Base-by-base conservation (phyloP, 2,797 vertebrate genomes). In the Macroramphosus scolopax region DNA sequence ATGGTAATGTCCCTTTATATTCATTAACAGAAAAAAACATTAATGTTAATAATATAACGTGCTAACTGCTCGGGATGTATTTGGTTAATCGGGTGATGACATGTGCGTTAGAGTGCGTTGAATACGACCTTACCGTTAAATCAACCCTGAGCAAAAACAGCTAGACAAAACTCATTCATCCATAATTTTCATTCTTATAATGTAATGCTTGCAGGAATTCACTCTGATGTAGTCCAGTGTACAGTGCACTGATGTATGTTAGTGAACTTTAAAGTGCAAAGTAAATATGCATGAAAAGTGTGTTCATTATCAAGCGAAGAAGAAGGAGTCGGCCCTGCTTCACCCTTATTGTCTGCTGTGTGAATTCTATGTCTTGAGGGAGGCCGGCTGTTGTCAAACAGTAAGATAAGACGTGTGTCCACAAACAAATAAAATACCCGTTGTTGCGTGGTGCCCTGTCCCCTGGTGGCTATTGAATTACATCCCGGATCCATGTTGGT, bases 381-480 rank as follows among this genome's bases (percentile, higher is more conserved):
- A 73, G 58, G 58, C 17, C 48, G 39, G 41, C 34, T 60, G 65
- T 63, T 79, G 68, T 76, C 48, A 78, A 72, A 75, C 55, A 41
- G 13, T 32, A 57, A 82, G 64, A 80, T 77, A 78, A 73, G 46
- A 34, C 60, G 45, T 66, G 57, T 69, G 59, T 82, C 58, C 56
- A 50, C 41, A 15, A 51, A 58, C 56, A 72, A 70, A 64, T 74
- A 42, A 68, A 75, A 80, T 64, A 72, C 70, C 78, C 46, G 58
- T 58, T 32, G 54, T 50, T 72, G 66, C 67, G 33, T 13, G 17
- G 66, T 71, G 75, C 41, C 60, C 43, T 7, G 62, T 81, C 77
- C 77, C 83, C 64, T 20, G 0, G 72, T 81, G 83, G 73, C 80
- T 77, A 86, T 88, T 66, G 54, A 70, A 68, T 88, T 86, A 84